Percentiles rank a stretch among this genome's conserved stretches.
Conservation (phyloP, 2,888 invertebrate species). For the Cheilosia vulpina region DNA sequence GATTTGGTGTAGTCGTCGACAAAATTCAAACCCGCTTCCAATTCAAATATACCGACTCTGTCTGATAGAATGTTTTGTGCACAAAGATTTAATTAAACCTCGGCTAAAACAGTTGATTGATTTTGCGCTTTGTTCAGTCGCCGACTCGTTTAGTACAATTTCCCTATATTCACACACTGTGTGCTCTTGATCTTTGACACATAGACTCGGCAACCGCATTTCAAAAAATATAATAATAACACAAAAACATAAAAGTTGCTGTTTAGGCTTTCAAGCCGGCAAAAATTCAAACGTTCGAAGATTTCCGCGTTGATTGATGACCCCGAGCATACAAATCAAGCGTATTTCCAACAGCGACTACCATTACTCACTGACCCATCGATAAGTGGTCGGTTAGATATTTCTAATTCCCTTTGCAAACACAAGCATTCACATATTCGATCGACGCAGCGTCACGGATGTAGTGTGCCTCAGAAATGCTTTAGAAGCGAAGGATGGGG, state of each 20-base stretch:
- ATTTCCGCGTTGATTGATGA: slow-evolving; percentile 57
- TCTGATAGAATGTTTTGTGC: neutral
- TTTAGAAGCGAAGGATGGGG: neutral
- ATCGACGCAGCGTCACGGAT: neutral
- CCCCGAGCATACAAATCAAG: slow-evolving; percentile 38
- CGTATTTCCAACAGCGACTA: slow-evolving; percentile 10
- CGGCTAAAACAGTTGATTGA: neutral
- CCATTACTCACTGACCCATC: slow-evolving; percentile 47
- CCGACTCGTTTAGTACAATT: neutral
- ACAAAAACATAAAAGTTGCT: neutral
- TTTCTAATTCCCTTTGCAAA: slow-evolving; percentile 1
- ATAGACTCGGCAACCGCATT: neutral
- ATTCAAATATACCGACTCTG: too few relatives aligned
- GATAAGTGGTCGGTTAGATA: neutral
- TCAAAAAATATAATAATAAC: too few relatives aligned
- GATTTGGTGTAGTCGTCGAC: neutral
- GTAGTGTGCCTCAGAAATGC: slow-evolving; percentile 5
- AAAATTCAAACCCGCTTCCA: too few relatives aligned
- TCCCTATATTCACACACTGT: neutral
- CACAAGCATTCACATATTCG: neutral
- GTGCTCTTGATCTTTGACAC: slow-evolving; percentile 11
- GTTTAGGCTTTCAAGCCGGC: neutral
- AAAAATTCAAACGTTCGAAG: slow-evolving; percentile 4
- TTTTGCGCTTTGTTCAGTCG: neutral
- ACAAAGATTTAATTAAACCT: neutral